A percentile compares a stretch with the other conserved stretches of the same genome.
Conservation (phyloP, 2,888 invertebrate genomes). For the Cheilosia variabilis region DNA sequence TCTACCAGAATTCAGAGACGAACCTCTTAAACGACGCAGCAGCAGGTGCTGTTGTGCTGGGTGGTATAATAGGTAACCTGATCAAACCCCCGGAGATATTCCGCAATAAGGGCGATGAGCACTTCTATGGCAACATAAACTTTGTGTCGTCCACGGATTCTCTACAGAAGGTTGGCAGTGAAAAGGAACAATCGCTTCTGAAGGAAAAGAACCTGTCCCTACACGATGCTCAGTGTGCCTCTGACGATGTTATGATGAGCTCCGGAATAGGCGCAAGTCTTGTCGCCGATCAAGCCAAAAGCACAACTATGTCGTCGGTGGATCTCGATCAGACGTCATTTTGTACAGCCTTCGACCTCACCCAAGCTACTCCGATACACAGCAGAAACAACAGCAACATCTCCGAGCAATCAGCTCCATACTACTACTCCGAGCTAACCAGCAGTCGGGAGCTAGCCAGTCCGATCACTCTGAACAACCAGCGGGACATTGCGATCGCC, state of each 20-base stretch:
- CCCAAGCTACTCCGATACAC: constrained; percentile 84
- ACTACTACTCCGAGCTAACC: constrained; percentile 90
- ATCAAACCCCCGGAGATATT: constrained; percentile 83
- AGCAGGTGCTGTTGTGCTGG: constrained; percentile 74
- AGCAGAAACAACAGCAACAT: constrained; percentile 86
- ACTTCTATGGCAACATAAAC: constrained; percentile 83
- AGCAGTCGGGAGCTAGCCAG: constrained; percentile 83
- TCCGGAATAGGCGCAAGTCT: constrained; percentile 60
- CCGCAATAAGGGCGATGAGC: constrained; percentile 81
- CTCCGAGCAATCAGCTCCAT: constrained; percentile 90
- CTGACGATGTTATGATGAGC: constrained; percentile 68
- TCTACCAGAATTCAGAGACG: constrained; percentile 79
- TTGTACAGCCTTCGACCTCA: constrained; percentile 77
- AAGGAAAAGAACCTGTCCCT: constrained; percentile 76
- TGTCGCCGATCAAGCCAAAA: constrained; percentile 74
- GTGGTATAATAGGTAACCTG: constrained; percentile 79
- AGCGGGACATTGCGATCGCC: constrained; percentile 87
- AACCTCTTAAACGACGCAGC: constrained; percentile 78
- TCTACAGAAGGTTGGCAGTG: constrained; percentile 78
- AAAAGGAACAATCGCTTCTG: constrained; percentile 69
- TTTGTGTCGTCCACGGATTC: constrained; percentile 83
- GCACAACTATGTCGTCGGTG: constrained; percentile 77
- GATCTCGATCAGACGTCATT: constrained; percentile 76
- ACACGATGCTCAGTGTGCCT: constrained; percentile 76
- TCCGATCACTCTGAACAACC: constrained; percentile 88